Base-by-base conservation (phyloP, 2,888 invertebrate genomes). In the Euproctis similis region DNA sequence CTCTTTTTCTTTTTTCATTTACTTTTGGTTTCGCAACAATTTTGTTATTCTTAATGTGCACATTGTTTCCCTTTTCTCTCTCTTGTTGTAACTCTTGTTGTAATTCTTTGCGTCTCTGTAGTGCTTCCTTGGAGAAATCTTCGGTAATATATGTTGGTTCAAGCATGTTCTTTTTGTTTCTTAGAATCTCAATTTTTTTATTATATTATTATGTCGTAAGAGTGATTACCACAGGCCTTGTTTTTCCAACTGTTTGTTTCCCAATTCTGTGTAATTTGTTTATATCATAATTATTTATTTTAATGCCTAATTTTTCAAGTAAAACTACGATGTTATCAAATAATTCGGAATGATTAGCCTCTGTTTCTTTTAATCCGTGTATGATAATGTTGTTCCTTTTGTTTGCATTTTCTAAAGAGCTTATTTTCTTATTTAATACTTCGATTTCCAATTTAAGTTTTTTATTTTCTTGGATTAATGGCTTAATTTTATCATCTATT, bases 81-180 rank as follows among this genome's bases (percentile, higher is more conserved):
- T 18, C 18, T 18, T 8, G 18, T 4, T 18, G 3, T 2, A 18
- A n/a, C n/a, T 18, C 4, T 18, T 18, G 23, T 6, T 23, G 23
- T 12, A 23, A 12, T 23, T 23, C 23, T 23, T 12, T 23, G 23
- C 23, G 23, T 23, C 7, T 23, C 6, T 23, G 23, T 12, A 23
- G 7, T 10, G 23, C 7, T 23, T 23, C 23, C 12, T 18, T 18
- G 2, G 18, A n/a, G n/a, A n/a, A n/a, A n/a, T n/a, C n/a, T n/a
- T n/a, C n/a, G n/a, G n/a, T n/a, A n/a, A 18, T 18, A n/a, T 18
- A 18, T 3, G 18, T 18, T 4, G 3, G 3, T 18, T 18, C 18
- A 2, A n/a, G 18, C 18, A 18, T 18, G 6, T 18, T 18, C 18
- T 18, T n/a, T n/a, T n/a, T n/a, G n/a, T n/a, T n/a, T n/a, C n/a